A percentile compares a stretch with the other conserved stretches of the same genome.
These are phyloP conservation scores for Agonopterix alstromeriana DNA, from an alignment of 2,888 invertebrate species.

Conservation along the genomic window DNA sequence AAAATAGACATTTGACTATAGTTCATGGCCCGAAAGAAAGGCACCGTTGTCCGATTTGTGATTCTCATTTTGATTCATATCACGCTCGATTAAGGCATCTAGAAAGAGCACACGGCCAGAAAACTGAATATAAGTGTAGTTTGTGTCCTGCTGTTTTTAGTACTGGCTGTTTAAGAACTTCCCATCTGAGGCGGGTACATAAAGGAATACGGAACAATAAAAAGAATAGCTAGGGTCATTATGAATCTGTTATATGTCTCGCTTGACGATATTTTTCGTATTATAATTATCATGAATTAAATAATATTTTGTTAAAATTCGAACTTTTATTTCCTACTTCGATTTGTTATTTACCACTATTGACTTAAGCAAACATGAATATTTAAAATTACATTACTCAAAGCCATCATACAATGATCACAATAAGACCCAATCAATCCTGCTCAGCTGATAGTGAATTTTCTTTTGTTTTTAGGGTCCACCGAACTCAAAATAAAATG, in stretches of 20 bases:
- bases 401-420: too few relatives aligned
- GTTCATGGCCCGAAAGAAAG: slow-evolving; percentile 40
- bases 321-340: too few relatives aligned
- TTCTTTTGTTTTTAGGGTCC: slow-evolving; percentile 52
- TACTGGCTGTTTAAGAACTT: slow-evolving; percentile 47
- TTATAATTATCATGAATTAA: too few relatives aligned
- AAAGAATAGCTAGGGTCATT: too few relatives aligned
- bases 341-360: too few relatives aligned
- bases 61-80: slow-evolving; percentile 36
- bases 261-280: too few relatives aligned
- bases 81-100: slow-evolving; percentile 41
- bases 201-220: slow-evolving; percentile 9
- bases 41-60: slow-evolving; percentile 47
- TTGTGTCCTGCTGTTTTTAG: slow-evolving; percentile 39
- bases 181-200: slow-evolving; percentile 51
- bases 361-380: too few relatives aligned
- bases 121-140: slow-evolving; percentile 37
- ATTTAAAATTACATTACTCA: too few relatives aligned
- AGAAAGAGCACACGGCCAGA: slow-evolving; percentile 36
- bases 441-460: slow-evolving; percentile 27
- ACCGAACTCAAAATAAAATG: slow-evolving; percentile 41
- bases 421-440: too few relatives aligned
- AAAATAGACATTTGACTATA: slow-evolving; percentile 30
- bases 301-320: too few relatives aligned
- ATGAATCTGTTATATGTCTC: too few relatives aligned